Conservation (phyloP, 53 echinoderm and acorn worm species). For the Echinometra lucunter region DNA sequence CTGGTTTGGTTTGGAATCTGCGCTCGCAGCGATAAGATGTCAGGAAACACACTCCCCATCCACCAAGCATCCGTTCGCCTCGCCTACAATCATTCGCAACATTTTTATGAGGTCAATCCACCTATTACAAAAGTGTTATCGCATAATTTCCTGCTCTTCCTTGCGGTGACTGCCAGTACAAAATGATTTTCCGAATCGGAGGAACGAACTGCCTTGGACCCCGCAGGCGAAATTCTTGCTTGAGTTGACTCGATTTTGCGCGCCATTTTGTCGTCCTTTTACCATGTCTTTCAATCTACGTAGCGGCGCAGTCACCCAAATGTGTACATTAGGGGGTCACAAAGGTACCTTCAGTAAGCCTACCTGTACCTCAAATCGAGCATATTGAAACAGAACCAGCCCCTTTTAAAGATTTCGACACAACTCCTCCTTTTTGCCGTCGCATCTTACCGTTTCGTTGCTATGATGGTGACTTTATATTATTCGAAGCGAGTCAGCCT, state of each 20-base stretch:
- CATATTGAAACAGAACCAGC: background rate
- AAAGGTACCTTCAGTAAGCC: background rate
- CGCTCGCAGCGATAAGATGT: slow-evolving; percentile 57
- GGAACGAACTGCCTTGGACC: slow-evolving; percentile 44
- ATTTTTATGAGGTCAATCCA: slow-evolving; percentile 65
- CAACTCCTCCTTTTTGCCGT: background rate
- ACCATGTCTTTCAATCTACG: background rate
- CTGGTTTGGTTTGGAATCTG: background rate
- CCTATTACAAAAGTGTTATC: slow-evolving; percentile 69
- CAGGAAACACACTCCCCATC: slow-evolving; percentile 35
- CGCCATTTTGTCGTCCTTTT: slow-evolving; percentile 43
- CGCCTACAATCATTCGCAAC: slow-evolving; percentile 30
- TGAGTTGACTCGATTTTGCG: slow-evolving; percentile 59
- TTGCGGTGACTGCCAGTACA: slow-evolving; percentile 38
- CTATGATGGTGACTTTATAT: slow-evolving; percentile 24
- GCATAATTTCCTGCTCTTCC: slow-evolving; percentile 72
- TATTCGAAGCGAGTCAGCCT: background rate
- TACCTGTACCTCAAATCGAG: background rate
- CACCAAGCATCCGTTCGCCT: slow-evolving; percentile 41
- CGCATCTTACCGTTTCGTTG: background rate
- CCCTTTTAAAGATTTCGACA: background rate
- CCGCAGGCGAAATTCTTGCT: slow-evolving; percentile 55
- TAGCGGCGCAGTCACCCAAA: slow-evolving; percentile 8
- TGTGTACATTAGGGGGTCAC: background rate
- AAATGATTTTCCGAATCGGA: slow-evolving; percentile 67